Evolutionary conservation across 2,888 invertebrate species (phyloP).

Genomic region (Eledona agricola): DNA sequence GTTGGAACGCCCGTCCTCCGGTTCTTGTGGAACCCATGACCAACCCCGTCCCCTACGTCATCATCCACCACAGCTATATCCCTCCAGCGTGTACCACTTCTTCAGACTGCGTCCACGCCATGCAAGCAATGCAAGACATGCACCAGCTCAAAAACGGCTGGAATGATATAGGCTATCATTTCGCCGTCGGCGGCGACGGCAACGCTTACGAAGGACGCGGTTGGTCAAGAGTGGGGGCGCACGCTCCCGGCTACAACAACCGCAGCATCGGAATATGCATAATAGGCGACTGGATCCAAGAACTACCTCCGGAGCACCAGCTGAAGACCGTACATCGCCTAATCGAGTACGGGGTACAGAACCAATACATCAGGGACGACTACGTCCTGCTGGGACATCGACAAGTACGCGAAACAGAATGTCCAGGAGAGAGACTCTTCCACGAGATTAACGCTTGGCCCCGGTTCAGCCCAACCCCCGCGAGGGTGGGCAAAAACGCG

Average conservation of each 20-base stretch:
- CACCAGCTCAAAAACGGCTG: slow-evolving; percentile 70
- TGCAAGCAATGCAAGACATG: slow-evolving; percentile 73
- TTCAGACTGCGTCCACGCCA: slow-evolving; percentile 64
- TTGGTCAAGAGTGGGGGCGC: slow-evolving; percentile 75
- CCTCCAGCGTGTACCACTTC: slow-evolving; percentile 69
- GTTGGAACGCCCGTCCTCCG: slow-evolving; percentile 69
- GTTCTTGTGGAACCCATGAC: slow-evolving; percentile 62
- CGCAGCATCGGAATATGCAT: slow-evolving; percentile 76
- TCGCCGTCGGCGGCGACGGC: slow-evolving; percentile 78
- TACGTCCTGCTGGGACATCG: slow-evolving; percentile 74
- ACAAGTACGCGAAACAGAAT: slow-evolving; percentile 71
- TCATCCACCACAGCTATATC: slow-evolving; percentile 76
- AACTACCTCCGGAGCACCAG: slow-evolving; percentile 69
- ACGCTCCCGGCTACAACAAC: slow-evolving; percentile 74
- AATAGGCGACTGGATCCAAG: slow-evolving; percentile 76
- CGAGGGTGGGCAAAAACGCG: no score
- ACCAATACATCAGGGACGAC: slow-evolving; percentile 68
- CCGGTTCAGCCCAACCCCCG: no score
- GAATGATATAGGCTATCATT: slow-evolving; percentile 78
- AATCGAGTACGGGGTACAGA: slow-evolving; percentile 69
- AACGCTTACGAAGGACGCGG: slow-evolving; percentile 76
- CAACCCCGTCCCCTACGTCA: slow-evolving; percentile 72
- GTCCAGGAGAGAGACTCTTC: slow-evolving; percentile 72
- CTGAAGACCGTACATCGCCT: slow-evolving; percentile 67
- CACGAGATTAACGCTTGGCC: slow-evolving; percentile 72